phyloP scores from a whole-genome alignment of 2,888 invertebrate genomes.

The Drosophila fungiperda region DNA sequence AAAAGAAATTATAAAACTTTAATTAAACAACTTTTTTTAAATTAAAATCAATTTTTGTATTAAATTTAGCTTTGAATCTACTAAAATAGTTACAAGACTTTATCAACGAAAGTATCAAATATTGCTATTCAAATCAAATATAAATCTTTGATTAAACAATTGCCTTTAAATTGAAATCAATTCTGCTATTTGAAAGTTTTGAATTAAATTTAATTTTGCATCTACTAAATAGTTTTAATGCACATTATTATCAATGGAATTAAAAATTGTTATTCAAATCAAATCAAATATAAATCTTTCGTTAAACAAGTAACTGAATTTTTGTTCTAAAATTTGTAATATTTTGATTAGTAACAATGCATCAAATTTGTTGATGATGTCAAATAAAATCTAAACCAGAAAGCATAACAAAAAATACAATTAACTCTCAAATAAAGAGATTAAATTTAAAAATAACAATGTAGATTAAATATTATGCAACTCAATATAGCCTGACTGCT shows the following conservation, averaged over 20 bases:
- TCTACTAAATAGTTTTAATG: not conserved
- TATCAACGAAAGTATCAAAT: too few species aligned
- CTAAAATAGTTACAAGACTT: not conserved
- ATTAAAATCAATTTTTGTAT: too few species aligned
- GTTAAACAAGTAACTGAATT: too few species aligned
- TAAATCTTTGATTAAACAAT: not conserved
- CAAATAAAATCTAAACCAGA: not conserved
- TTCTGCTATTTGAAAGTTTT: too few species aligned
- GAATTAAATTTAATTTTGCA: too few species aligned
- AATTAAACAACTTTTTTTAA: too few species aligned
- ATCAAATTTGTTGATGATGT: not conserved
- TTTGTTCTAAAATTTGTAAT: too few species aligned
- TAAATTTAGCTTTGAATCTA: too few species aligned
- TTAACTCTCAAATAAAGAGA: not conserved
- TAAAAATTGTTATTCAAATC: too few species aligned
- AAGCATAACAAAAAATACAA: not conserved
- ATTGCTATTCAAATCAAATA: not conserved
- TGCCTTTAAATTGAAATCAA: too few species aligned
- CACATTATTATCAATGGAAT: too few species aligned
- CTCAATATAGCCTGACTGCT: not conserved
- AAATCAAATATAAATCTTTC: too few species aligned
- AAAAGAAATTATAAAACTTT: not conserved
- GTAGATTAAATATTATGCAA: conserved; percentile 5
- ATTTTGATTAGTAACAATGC: not conserved
- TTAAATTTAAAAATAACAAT: not conserved